phyloP scores from a whole-genome alignment of 2,888 invertebrate genomes.

The Cerastis leucographa region DNA sequence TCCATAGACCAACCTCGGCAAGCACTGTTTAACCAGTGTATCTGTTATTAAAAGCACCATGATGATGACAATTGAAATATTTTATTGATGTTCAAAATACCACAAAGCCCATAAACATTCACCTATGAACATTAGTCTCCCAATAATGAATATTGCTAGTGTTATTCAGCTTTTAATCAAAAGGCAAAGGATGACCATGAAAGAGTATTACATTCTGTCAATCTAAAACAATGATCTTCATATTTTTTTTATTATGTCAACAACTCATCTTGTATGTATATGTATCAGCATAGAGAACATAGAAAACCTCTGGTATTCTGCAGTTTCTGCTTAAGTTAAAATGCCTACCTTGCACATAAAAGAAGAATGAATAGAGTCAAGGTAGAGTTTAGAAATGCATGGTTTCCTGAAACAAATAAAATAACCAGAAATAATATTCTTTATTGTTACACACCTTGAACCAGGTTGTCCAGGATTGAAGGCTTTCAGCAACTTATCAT shows the following conservation, averaged over 20 bases:
- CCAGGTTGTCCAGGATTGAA: constrained; percentile 82
- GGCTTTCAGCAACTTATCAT: constrained; percentile 87
- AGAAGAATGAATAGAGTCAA: neutral
- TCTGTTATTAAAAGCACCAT: neutral
- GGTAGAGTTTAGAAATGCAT: neutral
- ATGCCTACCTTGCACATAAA: neutral
- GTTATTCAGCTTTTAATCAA: neutral
- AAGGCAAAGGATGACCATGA: neutral
- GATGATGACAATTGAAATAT: neutral
- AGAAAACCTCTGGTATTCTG: neutral
- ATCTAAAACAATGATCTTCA: neutral
- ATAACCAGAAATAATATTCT: neutral
- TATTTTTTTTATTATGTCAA: neutral
- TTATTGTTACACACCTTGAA: constrained; percentile 73
- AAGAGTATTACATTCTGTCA: neutral
- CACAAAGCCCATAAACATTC: neutral
- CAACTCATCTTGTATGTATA: neutral
- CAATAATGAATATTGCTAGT: neutral
- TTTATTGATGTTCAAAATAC: neutral
- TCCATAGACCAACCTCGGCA: neutral
- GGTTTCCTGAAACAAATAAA: neutral
- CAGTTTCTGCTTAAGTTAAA: neutral
- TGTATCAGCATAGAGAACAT: neutral
- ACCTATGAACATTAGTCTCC: neutral
- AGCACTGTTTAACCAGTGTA: neutral